Percentiles rank a stretch among this genome's conserved stretches.
Evolutionary conservation across 2,888 invertebrate species (phyloP).

Genomic region (Erebia ligea): DNA sequence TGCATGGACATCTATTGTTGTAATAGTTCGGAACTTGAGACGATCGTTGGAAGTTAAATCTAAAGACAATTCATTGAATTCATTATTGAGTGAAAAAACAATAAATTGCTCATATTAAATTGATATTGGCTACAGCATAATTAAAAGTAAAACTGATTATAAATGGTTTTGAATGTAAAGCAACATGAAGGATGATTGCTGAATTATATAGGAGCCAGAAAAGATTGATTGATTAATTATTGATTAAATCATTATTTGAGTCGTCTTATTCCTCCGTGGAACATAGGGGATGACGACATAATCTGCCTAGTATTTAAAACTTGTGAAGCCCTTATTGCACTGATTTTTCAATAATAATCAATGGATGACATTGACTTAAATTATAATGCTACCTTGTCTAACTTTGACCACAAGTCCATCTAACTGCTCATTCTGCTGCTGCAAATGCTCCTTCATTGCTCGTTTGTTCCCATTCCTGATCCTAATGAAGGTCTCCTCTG

Average conservation of each 20-base stretch:
- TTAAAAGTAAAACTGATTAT: too few relatives aligned
- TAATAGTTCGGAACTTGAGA: conserved; percentile 93
- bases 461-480: conserved; percentile 89
- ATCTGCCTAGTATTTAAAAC: too few relatives aligned
- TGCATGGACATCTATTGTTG: conserved; percentile 96
- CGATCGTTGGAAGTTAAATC: conserved; percentile 91
- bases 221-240: too few relatives aligned
- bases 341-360: too few relatives aligned
- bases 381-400: conserved; percentile 58
- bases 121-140: background rate
- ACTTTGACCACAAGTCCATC: conserved; percentile 92
- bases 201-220: too few relatives aligned
- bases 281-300: too few relatives aligned
- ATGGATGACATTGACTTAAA: too few relatives aligned
- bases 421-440: conserved; percentile 90
- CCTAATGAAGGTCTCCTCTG: conserved; percentile 91
- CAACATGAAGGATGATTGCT: too few relatives aligned
- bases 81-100: background rate
- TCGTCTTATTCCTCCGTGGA: too few relatives aligned
- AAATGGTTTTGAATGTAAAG: too few relatives aligned
- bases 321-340: too few relatives aligned
- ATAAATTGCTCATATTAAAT: background rate
- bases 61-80: conserved; percentile 45
- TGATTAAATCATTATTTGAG: too few relatives aligned
- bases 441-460: conserved; percentile 95